Percentiles rank a stretch among this genome's conserved stretches.
phyloP scores from a whole-genome alignment of 1,140 invertebrate species.

The Anthonomus grandis region DNA sequence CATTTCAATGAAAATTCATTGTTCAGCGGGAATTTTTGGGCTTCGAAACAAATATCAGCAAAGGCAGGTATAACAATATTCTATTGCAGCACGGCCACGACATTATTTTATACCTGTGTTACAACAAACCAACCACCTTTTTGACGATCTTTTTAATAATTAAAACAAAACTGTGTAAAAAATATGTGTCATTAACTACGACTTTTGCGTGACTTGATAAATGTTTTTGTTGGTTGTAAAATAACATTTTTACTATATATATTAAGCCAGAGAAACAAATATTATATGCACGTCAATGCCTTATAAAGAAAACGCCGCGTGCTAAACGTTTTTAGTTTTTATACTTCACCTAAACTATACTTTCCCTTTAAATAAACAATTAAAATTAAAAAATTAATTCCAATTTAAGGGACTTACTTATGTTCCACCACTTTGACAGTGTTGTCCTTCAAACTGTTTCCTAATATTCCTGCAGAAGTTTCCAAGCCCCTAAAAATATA shows the following conservation, averaged over 20 bases:
- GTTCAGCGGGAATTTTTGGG: no score
- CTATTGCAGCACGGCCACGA: no score
- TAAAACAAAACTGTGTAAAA: no score
- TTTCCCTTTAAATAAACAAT: neutral
- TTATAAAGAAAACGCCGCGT: neutral
- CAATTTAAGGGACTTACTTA: slow-evolving; percentile 52
- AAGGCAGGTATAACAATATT: no score
- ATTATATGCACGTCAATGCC: neutral
- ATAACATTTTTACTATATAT: neutral
- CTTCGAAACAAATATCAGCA: no score
- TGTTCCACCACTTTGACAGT: slow-evolving; percentile 68
- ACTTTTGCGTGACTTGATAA: no score
- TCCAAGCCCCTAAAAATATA: slow-evolving; percentile 54
- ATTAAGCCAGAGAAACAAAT: slow-evolving; percentile 4
- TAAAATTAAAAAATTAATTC: neutral
- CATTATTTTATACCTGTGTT: no score
- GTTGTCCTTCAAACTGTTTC: slow-evolving; percentile 61
- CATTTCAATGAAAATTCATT: no score
- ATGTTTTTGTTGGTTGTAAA: neutral
- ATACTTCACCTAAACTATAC: neutral
- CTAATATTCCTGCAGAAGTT: slow-evolving; percentile 61
- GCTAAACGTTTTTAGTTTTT: neutral
- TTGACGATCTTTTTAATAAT: no score
- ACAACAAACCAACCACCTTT: no score
- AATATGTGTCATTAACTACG: no score